Evolutionary conservation across 1,140 invertebrate species (phyloP), one percentile per base, ranked within the genome.

Genomic region (Drosophila pectinifera): DNA sequence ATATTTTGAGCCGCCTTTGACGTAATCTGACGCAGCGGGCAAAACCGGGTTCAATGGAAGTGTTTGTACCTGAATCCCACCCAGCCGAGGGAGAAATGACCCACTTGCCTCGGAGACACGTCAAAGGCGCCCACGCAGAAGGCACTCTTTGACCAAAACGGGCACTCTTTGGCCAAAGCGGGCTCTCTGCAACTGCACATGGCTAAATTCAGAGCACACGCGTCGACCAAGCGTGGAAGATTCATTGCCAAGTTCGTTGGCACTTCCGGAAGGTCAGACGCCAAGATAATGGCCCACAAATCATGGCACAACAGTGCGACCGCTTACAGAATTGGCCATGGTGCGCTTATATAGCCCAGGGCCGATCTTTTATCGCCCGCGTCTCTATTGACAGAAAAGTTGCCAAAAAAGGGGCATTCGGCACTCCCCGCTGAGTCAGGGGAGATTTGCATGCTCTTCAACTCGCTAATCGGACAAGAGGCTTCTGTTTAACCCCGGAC

Each of bases 171-270:
- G 77, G 73, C 49, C 38, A 54, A 76, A 73, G 34, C 28, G 62
- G 16, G 36, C 31, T 42, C 41, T 42, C 14, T 68, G 46, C 51
- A 38, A 48, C 24, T 56, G 46, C 46, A 49, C n/a, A n/a, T 65
- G 67, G 34, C 83, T 54, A 72, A 74, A 85, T 86, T 36, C 43
- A 82, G 83, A 74, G 80, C 81, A 85, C 58, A 74, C 56, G 59
- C 79, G 67, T 45, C 26, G 20, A 68, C 64, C 45, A 70, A 48
- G 49, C 67, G 67, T 70, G 49, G 67, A 70, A 70, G 74, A 74
- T 79, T 88, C 83, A 86, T 88, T 88, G 83, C 79, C 83, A 79
- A 86, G 83, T 88, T 86, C 83, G 83, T 88, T 88, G 75, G 79
- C 83, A 83, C 75, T 79, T 68, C 43, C 38, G 62, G 63, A 79